A percentile compares a stretch with the other conserved stretches of the same genome.
Conservation (phyloP, 2,113 vertebrate genomes). For the Crotalus horridus region DNA sequence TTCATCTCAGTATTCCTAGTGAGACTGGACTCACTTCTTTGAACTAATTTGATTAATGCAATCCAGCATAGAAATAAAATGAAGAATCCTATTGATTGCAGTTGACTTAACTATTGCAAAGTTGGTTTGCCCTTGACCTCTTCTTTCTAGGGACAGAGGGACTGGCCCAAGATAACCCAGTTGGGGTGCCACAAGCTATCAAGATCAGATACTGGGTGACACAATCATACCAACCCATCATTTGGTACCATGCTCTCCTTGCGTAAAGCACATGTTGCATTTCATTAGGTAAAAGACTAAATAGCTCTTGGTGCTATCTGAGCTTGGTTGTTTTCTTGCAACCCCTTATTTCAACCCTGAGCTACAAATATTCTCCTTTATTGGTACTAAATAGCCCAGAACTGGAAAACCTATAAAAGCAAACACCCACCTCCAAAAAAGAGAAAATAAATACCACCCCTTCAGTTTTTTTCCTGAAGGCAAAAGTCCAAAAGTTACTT, state of each 20-base stretch:
- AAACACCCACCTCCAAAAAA: no score
- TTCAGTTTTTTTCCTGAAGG: neutral
- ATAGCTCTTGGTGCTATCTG: neutral
- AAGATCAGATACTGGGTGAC: neutral
- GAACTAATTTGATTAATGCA: neutral
- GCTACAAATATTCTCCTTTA: neutral
- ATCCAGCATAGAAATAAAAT: neutral
- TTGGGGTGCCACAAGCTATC: neutral
- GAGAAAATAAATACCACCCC: neutral
- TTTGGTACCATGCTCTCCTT: neutral
- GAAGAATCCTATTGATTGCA: neutral
- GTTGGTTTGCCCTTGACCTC: neutral
- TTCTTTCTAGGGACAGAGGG: neutral
- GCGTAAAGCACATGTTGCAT: neutral
- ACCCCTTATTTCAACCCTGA: neutral
- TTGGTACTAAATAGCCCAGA: neutral
- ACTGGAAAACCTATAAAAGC: neutral
- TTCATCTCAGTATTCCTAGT: neutral
- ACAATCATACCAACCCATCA: neutral
- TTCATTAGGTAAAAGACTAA: neutral
- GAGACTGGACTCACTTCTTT: neutral
- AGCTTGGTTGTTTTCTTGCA: neutral
- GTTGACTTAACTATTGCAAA: neutral
- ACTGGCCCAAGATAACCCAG: neutral
- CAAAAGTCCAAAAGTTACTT: constrained; percentile 34